Evolutionary conservation across 2,888 invertebrate genomes (phyloP).

Genomic region (Syrphus vitripennis): DNA sequence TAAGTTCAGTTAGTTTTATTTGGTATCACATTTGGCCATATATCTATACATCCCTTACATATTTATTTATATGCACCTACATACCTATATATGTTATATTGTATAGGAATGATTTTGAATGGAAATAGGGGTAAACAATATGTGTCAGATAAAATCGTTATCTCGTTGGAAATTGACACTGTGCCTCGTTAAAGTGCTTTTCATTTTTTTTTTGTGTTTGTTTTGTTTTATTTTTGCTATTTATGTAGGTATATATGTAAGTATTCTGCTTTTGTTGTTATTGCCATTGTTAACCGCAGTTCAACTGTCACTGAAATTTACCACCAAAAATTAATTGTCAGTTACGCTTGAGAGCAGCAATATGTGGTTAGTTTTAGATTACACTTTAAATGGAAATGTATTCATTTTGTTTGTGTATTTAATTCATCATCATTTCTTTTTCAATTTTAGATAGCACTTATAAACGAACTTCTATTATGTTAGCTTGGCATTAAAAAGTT

Average conservation of each 20-base stretch:
- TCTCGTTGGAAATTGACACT: constrained; percentile 19
- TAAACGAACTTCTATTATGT: background rate
- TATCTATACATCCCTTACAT: background rate
- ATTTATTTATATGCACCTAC: background rate
- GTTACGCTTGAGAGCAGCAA: constrained; percentile 20
- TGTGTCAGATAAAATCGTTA: constrained; percentile 30
- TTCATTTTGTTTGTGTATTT: background rate
- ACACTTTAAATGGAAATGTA: background rate
- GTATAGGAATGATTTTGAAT: background rate
- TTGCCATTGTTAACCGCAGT: constrained; percentile 13
- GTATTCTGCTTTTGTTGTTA: constrained; percentile 13
- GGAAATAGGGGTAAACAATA: constrained; percentile 1
- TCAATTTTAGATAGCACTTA: background rate
- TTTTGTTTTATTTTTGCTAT: background rate
- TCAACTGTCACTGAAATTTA: constrained; percentile 28
- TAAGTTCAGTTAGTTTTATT: constrained; percentile 38
- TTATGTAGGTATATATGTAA: too few relatives aligned
- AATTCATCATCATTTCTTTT: background rate
- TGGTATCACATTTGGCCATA: background rate
- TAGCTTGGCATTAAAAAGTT: background rate
- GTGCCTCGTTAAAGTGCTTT: constrained; percentile 14
- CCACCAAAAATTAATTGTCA: constrained; percentile 34
- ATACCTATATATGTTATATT: too few relatives aligned
- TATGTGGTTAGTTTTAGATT: constrained; percentile 27
- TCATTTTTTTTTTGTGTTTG: background rate